Percentiles rank a stretch among this genome's conserved stretches.
Conservation (phyloP, 2,797 vertebrate genomes). For the Mycteria americana region DNA sequence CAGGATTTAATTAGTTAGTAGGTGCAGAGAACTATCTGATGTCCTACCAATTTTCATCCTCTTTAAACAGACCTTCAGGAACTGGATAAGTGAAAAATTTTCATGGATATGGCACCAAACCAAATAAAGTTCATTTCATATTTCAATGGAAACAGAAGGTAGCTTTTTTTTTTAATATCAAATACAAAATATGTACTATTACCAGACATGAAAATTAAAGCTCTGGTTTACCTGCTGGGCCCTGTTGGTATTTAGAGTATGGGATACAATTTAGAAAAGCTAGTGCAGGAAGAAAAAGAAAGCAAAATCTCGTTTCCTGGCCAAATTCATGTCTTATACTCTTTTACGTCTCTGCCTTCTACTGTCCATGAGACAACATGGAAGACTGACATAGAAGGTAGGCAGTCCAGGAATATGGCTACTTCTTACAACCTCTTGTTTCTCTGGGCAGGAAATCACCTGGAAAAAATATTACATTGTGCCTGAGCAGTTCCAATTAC, state of each 20-base stretch:
- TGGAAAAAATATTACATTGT: not conserved
- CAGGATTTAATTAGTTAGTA: not conserved
- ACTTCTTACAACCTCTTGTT: not conserved
- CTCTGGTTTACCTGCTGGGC: not conserved
- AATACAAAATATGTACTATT: not conserved
- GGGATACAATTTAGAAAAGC: not conserved
- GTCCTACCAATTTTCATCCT: not conserved
- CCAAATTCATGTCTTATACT: not conserved
- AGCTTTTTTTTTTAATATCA: not conserved
- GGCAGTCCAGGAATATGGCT: not conserved
- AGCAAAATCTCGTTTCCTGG: not conserved
- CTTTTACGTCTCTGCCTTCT: not conserved
- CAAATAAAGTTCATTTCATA: not conserved
- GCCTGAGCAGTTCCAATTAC: not conserved
- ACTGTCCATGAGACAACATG: not conserved
- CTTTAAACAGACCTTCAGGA: not conserved
- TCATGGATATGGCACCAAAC: not conserved
- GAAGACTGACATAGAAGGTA: not conserved
- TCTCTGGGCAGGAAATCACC: not conserved
- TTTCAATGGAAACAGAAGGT: not conserved
- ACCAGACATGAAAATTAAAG: not conserved
- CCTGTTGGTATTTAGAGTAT: not conserved
- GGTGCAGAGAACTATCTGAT: not conserved
- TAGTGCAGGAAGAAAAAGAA: not conserved
- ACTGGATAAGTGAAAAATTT: not conserved